Base-by-base conservation (phyloP, 2,888 invertebrate genomes). In the Barypeithes pellucidus region DNA sequence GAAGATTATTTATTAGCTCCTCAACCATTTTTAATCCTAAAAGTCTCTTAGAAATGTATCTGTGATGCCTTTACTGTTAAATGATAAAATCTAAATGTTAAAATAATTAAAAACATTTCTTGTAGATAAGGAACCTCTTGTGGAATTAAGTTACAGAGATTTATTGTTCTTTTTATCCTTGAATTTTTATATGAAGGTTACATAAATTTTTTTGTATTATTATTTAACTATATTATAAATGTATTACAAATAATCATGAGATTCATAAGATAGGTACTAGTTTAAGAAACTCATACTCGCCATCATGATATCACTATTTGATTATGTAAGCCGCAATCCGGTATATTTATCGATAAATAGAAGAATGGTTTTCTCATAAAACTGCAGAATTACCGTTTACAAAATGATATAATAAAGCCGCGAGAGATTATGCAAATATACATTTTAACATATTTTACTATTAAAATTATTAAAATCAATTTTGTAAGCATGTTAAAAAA, bases 51-150 rank as follows among this genome's bases (percentile, higher is more conserved):
- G 57, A 72, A 72, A 47, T 57, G 57, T 59, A 24, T 47, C 54
- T 9, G 14, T 29, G 7, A 54, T 61, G 33, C 45, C 50, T 33
- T 20, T 61, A 33, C 24, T 61, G 61, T 72, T 65, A 50, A 20
- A 39, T 43, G 67, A 72, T 72, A 72, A 62, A 41, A 67, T 72
- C 67, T 72, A 67, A 67, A 72, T 67, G 67, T 54, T 72, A 54
- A 67, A 62, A 47, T 72, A 72, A 72, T 72, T 72, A 72, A 61
- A 67, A 54, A 52, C 54, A 39, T 39, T 71, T 65, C 47, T 66
- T n/a, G 39, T 50, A 43, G 65, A 66, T 65, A 43, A 36, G 22
- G 22, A 45, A 24, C 43, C 14, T 65, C 22, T 57, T 65, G 52
- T 52, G 39, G 29, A 14, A n/a, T n/a, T n/a, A n/a, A 54, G 12